A percentile compares a stretch with the other conserved stretches of the same genome.
Evolutionary conservation across 2,888 invertebrate genomes (phyloP).

Genomic region (Nemotelus nigrinus): DNA sequence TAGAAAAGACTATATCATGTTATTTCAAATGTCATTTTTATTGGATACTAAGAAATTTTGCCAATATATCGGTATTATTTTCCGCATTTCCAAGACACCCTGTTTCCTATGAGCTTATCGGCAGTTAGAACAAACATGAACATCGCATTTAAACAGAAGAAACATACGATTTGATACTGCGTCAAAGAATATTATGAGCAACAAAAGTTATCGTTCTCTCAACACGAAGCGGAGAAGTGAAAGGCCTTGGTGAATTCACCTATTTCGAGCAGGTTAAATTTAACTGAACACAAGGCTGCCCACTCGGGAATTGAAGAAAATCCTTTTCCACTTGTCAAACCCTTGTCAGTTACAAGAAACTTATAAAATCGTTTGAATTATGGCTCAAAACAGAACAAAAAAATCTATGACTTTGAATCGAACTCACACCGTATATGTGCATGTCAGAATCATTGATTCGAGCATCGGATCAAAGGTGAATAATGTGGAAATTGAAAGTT

Average conservation of each 20-base stretch:
- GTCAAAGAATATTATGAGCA: slow-evolving; percentile 36
- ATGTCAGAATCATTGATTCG: background rate
- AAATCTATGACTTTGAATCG: background rate
- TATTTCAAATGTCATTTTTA: too few species aligned
- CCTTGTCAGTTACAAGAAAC: slow-evolving; percentile 20
- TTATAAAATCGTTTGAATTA: background rate
- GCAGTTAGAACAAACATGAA: too few species aligned
- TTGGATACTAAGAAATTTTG: too few species aligned
- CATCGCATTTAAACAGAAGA: too few species aligned
- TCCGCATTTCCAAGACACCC: too few species aligned
- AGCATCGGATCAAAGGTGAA: slow-evolving; percentile 15
- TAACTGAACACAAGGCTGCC: background rate
- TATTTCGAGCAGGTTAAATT: too few species aligned
- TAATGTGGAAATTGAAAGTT: background rate
- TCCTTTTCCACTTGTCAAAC: slow-evolving; percentile 24
- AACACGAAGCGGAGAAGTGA: too few species aligned
- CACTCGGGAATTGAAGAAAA: slow-evolving; percentile 6
- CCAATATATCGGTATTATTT: too few species aligned
- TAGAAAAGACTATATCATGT: too few species aligned
- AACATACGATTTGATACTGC: background rate
- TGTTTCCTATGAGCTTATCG: too few species aligned
- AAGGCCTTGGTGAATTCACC: too few species aligned
- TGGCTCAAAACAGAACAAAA: background rate
- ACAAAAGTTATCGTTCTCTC: background rate
- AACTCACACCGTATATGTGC: slow-evolving; percentile 5